Conservation (phyloP, 2,797 vertebrate species). For the Scolopax bukidnonensis region DNA sequence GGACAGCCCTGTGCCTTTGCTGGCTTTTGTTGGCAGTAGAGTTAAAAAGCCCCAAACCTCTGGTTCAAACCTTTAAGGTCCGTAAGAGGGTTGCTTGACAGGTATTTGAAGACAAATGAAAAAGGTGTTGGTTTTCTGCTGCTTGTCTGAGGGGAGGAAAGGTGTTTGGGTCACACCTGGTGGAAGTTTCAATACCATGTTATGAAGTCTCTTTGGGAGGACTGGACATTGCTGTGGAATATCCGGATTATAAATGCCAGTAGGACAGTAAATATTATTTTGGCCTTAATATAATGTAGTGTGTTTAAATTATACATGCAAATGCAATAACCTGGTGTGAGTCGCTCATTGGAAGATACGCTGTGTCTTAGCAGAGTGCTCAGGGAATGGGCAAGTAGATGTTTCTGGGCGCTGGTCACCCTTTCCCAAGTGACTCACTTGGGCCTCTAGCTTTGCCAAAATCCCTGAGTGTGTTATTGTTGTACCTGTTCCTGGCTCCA, state of each 20-base stretch:
- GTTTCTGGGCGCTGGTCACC: not conserved
- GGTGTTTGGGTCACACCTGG: not conserved
- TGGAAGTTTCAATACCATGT: not conserved
- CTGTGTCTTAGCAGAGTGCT: not conserved
- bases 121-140: not conserved
- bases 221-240: not conserved
- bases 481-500: not conserved
- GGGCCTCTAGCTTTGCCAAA: not conserved
- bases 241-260: not conserved
- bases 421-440: not conserved
- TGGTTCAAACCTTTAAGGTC: not conserved
- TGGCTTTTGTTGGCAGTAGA: not conserved
- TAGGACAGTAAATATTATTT: not conserved
- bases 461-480: not conserved
- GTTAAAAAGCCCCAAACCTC: not conserved
- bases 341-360: not conserved
- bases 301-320: not conserved
- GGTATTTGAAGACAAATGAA: not conserved
- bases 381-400: not conserved
- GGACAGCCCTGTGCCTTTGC: not conserved
- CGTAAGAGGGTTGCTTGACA: constrained; percentile 1
- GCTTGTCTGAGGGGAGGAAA: not conserved
- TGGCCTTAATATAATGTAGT: not conserved
- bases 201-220: not conserved
- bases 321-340: not conserved